phyloP scores from a whole-genome alignment of 2,113 vertebrate genomes.

The Pedionomus torquatus region DNA sequence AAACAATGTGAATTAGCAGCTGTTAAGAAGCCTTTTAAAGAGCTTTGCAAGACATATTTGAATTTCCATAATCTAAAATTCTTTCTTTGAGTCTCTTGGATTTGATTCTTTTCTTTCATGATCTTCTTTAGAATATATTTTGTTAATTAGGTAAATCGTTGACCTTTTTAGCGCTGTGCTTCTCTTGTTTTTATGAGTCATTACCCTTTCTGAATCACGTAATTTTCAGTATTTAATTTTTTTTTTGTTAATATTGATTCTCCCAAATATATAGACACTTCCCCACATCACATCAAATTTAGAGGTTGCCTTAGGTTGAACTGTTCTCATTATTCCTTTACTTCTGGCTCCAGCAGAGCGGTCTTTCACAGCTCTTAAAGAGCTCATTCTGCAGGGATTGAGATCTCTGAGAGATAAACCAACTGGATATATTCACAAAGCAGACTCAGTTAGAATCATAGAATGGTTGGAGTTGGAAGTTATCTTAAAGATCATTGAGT shows the following conservation, averaged over 20 bases:
- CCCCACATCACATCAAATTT: not conserved
- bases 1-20: slow-evolving; percentile 19
- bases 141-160: not conserved
- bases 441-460: not conserved
- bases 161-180: not conserved
- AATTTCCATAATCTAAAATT: not conserved
- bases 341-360: not conserved
- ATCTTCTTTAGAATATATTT: not conserved
- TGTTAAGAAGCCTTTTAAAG: not conserved
- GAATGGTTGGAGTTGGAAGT: no score
- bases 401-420: not conserved
- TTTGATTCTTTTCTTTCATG: not conserved
- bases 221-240: not conserved
- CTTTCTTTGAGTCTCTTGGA: not conserved
- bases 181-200: not conserved
- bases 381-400: not conserved
- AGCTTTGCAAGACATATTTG: not conserved
- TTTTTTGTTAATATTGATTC: not conserved
- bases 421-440: not conserved
- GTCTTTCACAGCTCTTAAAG: not conserved
- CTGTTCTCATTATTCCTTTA: not conserved
- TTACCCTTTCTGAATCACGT: not conserved
- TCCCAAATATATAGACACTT: not conserved
- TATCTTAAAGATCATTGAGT: no score
- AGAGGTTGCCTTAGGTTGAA: not conserved